Conservation (phyloP, 2,113 vertebrate genomes). For the Urocolius indicus region DNA sequence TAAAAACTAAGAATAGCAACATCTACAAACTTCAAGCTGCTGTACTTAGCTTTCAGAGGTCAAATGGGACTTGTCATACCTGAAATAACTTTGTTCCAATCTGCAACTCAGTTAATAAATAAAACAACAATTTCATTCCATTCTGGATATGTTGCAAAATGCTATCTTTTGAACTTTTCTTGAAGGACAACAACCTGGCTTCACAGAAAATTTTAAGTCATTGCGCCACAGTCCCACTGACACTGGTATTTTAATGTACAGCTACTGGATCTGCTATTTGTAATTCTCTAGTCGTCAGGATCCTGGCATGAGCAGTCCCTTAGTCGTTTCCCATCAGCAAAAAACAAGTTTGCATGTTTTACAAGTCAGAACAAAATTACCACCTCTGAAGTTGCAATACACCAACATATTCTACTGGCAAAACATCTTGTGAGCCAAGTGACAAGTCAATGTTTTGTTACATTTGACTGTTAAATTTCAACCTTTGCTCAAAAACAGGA, state of each 20-base stretch:
- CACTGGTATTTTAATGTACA: neutral
- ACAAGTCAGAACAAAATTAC: slow-evolving; percentile 42
- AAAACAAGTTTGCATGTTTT: neutral
- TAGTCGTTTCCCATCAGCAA: neutral
- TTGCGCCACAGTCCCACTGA: neutral
- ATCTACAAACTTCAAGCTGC: neutral
- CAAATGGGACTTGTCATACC: neutral
- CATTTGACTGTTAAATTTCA: no score
- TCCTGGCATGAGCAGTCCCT: neutral
- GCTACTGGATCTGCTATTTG: neutral
- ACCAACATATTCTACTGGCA: neutral
- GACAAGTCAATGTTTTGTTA: no score
- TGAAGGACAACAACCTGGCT: neutral
- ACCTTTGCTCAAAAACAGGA: neutral
- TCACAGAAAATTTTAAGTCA: neutral
- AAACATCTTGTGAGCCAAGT: neutral
- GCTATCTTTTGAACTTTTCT: neutral
- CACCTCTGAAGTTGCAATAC: neutral
- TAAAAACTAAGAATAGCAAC: neutral
- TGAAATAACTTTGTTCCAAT: neutral
- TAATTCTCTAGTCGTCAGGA: neutral
- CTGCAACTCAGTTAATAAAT: neutral
- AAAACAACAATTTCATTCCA: neutral
- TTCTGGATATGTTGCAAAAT: neutral
- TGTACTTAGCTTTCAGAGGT: neutral